phyloP scores from a whole-genome alignment of 2,797 vertebrate genomes.

The Lemur catta region DNA sequence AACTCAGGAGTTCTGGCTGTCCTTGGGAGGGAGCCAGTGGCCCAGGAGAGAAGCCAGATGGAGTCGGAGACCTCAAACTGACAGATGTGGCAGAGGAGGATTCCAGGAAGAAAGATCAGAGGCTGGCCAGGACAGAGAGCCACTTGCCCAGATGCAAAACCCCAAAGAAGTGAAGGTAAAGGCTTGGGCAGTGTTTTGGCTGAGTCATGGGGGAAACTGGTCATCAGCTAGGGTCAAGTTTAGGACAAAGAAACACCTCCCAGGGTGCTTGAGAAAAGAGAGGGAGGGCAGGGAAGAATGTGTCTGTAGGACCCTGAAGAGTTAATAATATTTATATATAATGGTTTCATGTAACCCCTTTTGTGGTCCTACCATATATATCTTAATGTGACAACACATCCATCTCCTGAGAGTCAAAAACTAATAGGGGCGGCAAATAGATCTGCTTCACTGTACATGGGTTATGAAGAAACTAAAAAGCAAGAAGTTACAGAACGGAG shows the following conservation, averaged over 20 bases:
- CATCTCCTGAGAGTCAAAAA: background rate
- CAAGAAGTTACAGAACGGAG: background rate
- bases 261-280: constrained; percentile 6
- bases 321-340: background rate
- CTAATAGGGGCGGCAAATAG: background rate
- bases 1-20: constrained; percentile 70
- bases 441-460: background rate
- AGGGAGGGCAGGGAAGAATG: background rate
- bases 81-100: constrained; percentile 75
- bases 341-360: background rate
- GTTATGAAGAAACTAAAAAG: background rate
- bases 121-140: constrained; percentile 56
- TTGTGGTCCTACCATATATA: background rate
- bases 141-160: constrained; percentile 70
- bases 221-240: constrained; percentile 62
- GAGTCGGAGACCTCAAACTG: constrained; percentile 76
- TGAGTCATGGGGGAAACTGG: constrained; percentile 71
- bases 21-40: constrained; percentile 71
- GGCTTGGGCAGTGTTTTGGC: constrained; percentile 58
- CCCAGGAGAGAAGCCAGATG: constrained; percentile 69
- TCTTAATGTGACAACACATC: background rate
- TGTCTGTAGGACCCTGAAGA: background rate
- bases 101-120: constrained; percentile 78
- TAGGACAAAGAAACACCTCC: constrained; percentile 50
- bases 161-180: constrained; percentile 71